Conservation (phyloP, 1,140 invertebrate genomes). For the Bombus turneri region DNA sequence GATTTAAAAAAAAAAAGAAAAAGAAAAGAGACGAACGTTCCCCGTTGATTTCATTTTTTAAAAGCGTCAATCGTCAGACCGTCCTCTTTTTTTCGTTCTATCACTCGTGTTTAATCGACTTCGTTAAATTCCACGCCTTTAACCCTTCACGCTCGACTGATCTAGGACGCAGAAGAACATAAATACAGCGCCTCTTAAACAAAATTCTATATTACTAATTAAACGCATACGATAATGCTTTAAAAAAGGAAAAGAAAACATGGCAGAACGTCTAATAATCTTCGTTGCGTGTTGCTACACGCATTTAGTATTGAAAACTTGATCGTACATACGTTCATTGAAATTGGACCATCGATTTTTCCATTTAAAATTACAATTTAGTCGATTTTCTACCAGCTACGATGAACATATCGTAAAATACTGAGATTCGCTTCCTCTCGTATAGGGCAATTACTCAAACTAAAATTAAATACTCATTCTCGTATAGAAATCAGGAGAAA, state of each 20-base stretch:
- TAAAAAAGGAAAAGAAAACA: neutral
- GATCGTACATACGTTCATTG: neutral
- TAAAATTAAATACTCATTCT: neutral
- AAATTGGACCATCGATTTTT: neutral
- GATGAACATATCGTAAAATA: neutral
- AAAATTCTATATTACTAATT: neutral
- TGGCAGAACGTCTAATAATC: neutral
- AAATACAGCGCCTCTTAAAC: conserved; percentile 17
- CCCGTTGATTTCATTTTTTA: neutral
- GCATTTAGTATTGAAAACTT: neutral
- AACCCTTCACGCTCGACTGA: conserved; percentile 30
- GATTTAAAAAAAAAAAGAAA: neutral
- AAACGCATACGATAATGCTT: conserved; percentile 5
- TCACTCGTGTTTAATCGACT: neutral
- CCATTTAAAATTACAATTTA: conserved; percentile 12
- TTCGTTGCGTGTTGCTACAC: neutral
- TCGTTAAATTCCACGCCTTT: conserved; percentile 2
- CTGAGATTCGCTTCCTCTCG: neutral
- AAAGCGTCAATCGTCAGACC: neutral
- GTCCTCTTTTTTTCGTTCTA: neutral
- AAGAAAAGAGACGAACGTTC: conserved; percentile 21
- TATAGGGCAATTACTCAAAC: neutral
- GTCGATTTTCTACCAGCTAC: neutral
- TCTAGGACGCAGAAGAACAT: neutral
- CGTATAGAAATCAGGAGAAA: neutral